Evolutionary conservation across 2,888 invertebrate species (phyloP), one percentile per base, ranked within the genome.

Genomic region (Sinopyrophorus schimmeli): DNA sequence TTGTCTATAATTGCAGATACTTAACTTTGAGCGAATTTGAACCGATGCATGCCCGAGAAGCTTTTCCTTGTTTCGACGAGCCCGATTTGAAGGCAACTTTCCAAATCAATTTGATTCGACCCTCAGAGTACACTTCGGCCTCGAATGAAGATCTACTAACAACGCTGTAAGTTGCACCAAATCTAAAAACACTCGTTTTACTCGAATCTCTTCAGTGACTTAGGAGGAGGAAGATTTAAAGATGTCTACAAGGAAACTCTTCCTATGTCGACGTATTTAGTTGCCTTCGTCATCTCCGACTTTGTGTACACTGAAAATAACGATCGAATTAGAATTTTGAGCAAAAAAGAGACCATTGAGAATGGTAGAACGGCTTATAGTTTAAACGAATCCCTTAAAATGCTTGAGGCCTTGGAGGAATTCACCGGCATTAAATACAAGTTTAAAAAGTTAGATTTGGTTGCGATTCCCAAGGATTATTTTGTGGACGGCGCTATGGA

Each of bases 401-500:
- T 76, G 53, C 71, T 78, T 23, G 66, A 44, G 32, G 69, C 70
- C 31, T 66, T 86, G 78, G 78, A 74, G 62, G 59, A 76, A 37
- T 80, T 82, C 68, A 79, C 89, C 60, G 79, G 69, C 0, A 66
- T 79, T 5, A 62, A 75, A 3, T 82, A 81, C 59, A 14, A 6
- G 1, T 18, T 47, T 15, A 71, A 20, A 3, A 91, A 91, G 69
- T 75, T 89, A 64, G 88, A 89, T 60, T 82, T 89, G 54, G 86
- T 87, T 1, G 89, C 90, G 0, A 81, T 94, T 5, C 89, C 92
- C 0, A 87, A 92, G 60, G 34, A 32, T 6, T 51, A 53, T 16
- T 92, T 92, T 63, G 79, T 83, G 15, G 85, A 87, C 53, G 87
- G 87, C 11, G 93, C 92, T 23, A 94, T 94, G 92, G 93, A 95